Evolutionary conservation across 2,888 invertebrate species (phyloP).

Genomic region (Drosophila picticornis): DNA sequence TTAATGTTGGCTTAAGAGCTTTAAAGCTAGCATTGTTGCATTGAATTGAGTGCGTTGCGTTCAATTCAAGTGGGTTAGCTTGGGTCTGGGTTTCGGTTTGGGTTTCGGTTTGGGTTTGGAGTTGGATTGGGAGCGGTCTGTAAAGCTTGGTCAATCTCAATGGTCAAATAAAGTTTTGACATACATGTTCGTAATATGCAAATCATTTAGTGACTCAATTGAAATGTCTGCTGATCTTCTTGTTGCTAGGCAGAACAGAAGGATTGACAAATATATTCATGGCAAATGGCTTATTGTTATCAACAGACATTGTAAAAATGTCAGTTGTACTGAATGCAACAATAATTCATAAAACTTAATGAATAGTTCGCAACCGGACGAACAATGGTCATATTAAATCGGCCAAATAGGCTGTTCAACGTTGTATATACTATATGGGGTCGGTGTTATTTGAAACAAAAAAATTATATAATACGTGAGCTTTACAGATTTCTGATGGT

Average conservation of each 20-base stretch:
- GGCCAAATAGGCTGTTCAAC: neutral
- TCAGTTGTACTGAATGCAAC: neutral
- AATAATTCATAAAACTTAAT: neutral
- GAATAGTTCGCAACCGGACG: neutral
- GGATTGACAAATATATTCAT: neutral
- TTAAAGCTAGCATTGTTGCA: slow-evolving; percentile 82
- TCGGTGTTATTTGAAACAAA: neutral
- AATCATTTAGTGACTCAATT: slow-evolving; percentile 51
- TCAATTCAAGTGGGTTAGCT: slow-evolving; percentile 33
- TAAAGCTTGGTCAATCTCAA: slow-evolving; percentile 43
- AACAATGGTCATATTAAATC: neutral
- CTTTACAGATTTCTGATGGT: neutral
- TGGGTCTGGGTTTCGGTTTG: neutral
- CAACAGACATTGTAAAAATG: neutral
- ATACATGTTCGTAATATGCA: slow-evolving; percentile 39
- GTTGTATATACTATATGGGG: neutral
- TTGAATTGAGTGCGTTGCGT: slow-evolving; percentile 51
- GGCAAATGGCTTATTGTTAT: neutral
- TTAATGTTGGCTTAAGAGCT: slow-evolving; percentile 85
- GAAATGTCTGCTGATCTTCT: slow-evolving; percentile 2
- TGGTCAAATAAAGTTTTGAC: slow-evolving; percentile 33
- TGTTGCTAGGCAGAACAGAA: neutral
- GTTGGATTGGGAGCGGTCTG: slow-evolving; percentile 18
- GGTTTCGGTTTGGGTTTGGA: neutral
- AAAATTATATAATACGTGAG: neutral